These are phyloP conservation scores for Galagoides demidoff DNA, from an alignment of 2,797 vertebrate species.

Conservation along the genomic window DNA sequence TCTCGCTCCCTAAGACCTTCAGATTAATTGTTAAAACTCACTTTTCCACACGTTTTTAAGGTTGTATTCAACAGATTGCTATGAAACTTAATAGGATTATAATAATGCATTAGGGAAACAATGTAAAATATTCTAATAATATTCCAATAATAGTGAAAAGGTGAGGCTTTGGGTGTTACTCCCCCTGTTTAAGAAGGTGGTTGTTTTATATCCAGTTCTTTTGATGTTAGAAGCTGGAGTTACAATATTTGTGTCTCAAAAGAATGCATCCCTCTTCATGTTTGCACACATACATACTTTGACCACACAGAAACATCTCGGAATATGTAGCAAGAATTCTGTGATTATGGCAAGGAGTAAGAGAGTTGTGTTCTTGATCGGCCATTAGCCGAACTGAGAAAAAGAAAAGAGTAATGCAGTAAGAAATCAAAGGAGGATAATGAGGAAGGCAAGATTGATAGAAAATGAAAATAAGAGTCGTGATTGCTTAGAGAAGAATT, in stretches of 20 bases:
- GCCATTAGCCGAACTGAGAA: background rate
- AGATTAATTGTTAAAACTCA: background rate
- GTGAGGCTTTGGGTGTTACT: background rate
- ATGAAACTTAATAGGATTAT: background rate
- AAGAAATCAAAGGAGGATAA: background rate
- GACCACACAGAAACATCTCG: background rate
- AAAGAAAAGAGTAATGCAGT: background rate
- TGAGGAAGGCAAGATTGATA: background rate
- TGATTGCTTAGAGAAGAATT: background rate
- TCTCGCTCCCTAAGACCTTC: no score
- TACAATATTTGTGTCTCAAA: background rate
- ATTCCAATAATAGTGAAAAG: background rate
- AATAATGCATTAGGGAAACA: background rate
- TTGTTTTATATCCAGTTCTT: background rate
- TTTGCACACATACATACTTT: background rate
- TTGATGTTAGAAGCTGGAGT: background rate
- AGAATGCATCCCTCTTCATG: background rate
- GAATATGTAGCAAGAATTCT: conserved; percentile 4
- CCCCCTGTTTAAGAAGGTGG: background rate
- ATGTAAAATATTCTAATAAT: background rate
- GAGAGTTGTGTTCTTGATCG: conserved; percentile 6
- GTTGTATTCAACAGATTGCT: background rate
- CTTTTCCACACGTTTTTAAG: conserved; percentile 13
- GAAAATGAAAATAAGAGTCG: background rate
- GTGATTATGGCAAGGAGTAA: background rate